Evolutionary conservation across 2,113 vertebrate genomes (phyloP), one percentile per base, ranked within the genome.

Genomic region (Lasiurus borealis): DNA sequence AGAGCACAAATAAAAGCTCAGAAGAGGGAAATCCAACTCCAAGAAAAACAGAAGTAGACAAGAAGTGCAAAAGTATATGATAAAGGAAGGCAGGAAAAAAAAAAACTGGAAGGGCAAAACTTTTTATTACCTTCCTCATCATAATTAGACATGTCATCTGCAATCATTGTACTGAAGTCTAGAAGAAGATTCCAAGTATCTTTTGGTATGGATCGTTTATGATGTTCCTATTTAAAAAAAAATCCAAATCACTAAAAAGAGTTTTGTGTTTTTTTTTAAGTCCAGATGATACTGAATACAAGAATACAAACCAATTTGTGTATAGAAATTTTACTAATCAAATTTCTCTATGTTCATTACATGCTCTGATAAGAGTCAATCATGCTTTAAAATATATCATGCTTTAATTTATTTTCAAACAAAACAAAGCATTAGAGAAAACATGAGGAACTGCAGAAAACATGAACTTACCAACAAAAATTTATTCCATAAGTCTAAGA

Each of bases 401-500:
- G 57, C 54, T 89, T 95, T 81, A 50, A 29, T 71, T 96, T 90
- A 73, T 76, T 72, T 96, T 91, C 57, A 90, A 96, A 96, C 87
- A 95, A 19, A 75, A 50, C 36, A 89, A 78, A 93, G 88, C 69
- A 34, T 85, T 75, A 83, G 57, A 88, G 27, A 90, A 97, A 91
- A 92, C 18, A 96, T 40, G 3, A 1, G 23, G 15, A 96, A 96
- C 59, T 96, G 68, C 68, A 97, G 48, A 97, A 98, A 94, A 95
- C 44, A 94, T 96, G 92, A 97, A 98, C 99, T 99, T 98, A 99
- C 99, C 98, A 99, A 99, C 98, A 99, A 99, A 98, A 99, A 99
- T 98, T 98, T 99, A 98, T 99, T 99, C 99, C 99, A 99, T 98
- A 99, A 98, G 98, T 99, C 99, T 98, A 99, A 98, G 98, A 99